Percentiles rank a stretch among this genome's conserved stretches.
phyloP scores from a whole-genome alignment of 2,797 vertebrate species.

The Sternarchorhynchus goeldii region DNA sequence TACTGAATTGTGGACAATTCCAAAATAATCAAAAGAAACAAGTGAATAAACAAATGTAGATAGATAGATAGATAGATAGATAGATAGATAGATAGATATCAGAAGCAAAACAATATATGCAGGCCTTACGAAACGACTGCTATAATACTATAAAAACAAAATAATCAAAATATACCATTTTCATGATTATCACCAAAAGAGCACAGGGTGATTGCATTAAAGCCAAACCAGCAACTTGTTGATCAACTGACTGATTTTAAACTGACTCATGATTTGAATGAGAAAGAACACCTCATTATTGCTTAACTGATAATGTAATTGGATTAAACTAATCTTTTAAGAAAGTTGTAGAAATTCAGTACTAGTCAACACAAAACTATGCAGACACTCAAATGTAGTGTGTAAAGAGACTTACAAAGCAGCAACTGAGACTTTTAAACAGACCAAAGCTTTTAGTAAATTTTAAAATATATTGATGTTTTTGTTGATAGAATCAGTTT shows the following conservation, averaged over 20 bases:
- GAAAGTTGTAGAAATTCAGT: neutral
- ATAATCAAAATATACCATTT: neutral
- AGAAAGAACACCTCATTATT: slow-evolving; percentile 6
- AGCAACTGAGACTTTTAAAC: neutral
- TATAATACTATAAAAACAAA: neutral
- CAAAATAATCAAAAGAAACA: neutral
- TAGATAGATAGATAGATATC: no score
- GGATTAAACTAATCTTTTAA: neutral
- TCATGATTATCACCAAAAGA: slow-evolving; percentile 45
- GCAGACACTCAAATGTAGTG: neutral
- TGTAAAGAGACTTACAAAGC: neutral
- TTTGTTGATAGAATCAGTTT: slow-evolving; percentile 39
- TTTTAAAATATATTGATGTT: neutral
- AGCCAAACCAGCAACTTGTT: slow-evolving; percentile 43
- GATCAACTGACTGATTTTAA: slow-evolving; percentile 51
- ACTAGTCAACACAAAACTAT: neutral
- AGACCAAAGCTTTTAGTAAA: neutral
- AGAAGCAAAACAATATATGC: no score
- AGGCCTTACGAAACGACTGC: no score
- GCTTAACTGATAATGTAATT: neutral
- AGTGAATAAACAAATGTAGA: no score
- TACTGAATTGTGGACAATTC: neutral
- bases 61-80: no score
- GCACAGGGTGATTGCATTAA: slow-evolving; percentile 49
- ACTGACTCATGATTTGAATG: slow-evolving; percentile 32